Evolutionary conservation across 2,888 invertebrate genomes (phyloP), one percentile per base, ranked within the genome.

Genomic region (Neoscelio sp.): DNA sequence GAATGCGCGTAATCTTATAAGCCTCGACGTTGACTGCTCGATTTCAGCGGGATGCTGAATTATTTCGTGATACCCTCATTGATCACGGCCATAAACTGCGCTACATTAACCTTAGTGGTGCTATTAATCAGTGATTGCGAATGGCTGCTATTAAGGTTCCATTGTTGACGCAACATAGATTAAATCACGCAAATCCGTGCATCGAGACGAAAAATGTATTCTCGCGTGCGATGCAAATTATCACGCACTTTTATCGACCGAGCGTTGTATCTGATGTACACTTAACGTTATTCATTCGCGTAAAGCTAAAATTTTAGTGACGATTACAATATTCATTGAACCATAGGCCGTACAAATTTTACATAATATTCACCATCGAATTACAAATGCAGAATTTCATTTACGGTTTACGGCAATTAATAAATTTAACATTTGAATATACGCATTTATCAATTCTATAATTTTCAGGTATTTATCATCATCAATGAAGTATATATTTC

Each of bases 131-230:
- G 58, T 50, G 42, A 74, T 74, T 50, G 54, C 46, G 54, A 73
- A 73, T 73, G 54, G 54, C 46, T 17, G 54, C 65, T 78, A 71
- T 73, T 67, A 78, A 78, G 78, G 73, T 46, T 67, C 71, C 56
- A 71, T 71, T 62, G 78, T 71, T 71, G 77, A 71, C 60, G 71
- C 67, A 78, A 78, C 71, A 71, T 42, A 78, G 67, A 65, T 78
- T 71, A 78, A 71, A 78, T 71, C 65, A 67, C 58, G 50, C 64
- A 40, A 30, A 23, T 17, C 17, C 35, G 35, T 50, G 26, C 35
- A 54, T 46, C 40, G 30, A 3, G n/a, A 33, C 13, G 42, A 38
- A 65, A 52, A 68, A 73, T 64, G 8, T 28, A 54, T 38, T 28
- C 35, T 62, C 35, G 35, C 48, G 54, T 46, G 54, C 28, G 15